Base-by-base conservation (phyloP, 2,888 invertebrate genomes). In the Fissipunctia ypsillon region DNA sequence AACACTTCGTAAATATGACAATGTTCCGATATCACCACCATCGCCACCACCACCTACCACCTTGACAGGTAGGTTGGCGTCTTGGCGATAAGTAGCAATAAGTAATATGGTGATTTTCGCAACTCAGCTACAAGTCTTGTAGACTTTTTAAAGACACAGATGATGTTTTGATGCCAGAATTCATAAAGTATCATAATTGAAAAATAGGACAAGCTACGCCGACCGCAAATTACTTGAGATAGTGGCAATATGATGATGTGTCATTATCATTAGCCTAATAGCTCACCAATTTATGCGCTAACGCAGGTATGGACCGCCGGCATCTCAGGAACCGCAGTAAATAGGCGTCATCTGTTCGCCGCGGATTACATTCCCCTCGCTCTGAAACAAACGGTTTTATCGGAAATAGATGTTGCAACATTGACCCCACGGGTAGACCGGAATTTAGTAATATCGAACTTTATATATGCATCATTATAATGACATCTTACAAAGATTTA, bases 281-380 rank as follows among this genome's bases (percentile, higher is more conserved):
- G 31, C 84, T 88, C 81, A 95, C 96, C 93, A 96, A 84, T 89
- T 92, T 94, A 87, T 96, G 95, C 7, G 96, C 94, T 25, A 95
- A 87, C 16, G 93, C 91, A 2, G 95, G 95, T 83, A 95, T 94
- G 73, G 95, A 95, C n/a, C 92, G 86, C 2, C 96, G 90, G 80
- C 96, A 96, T 45, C 96, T 90, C 25, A 96, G 90, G 84, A 96
- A 96, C 52, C 94, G 90, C 10, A 96, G 91, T 3, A 93, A 88
- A 74, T 95, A 96, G 0, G 94, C 96, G 79, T 96, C 96, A 77
- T 96, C 96, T 69, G 89, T 89, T 10, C 96, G 91, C 0, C 95
- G 90, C 2, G 96, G 95, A 57, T 85, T 88, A 81, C 95, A 95
- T 84, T 94, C 92, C 3, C 93, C 95, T 78, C 93, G 88, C 28